A percentile compares a stretch with the other conserved stretches of the same genome.
Conservation (phyloP, 1,140 invertebrate species). For the Cepaea nemoralis region DNA sequence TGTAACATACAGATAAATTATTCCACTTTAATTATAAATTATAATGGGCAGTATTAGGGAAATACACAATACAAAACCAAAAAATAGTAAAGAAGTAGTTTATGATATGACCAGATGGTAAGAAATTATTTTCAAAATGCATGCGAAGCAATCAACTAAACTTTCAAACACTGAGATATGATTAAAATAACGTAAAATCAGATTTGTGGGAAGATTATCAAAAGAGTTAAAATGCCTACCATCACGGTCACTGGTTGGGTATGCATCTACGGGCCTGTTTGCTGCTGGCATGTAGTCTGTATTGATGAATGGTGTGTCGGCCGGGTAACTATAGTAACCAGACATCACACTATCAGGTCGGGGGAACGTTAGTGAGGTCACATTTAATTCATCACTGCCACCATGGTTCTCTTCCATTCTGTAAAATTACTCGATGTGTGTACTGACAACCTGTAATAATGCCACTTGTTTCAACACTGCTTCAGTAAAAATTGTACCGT, state of each 20-base stretch:
- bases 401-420: not conserved
- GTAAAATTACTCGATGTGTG: not conserved
- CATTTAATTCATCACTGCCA: not conserved
- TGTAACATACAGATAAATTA: too few relatives aligned
- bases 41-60: too few relatives aligned
- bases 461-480: not conserved
- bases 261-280: conserved; percentile 52
- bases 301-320: conserved; percentile 63
- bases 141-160: too few relatives aligned
- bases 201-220: too few relatives aligned
- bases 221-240: too few relatives aligned
- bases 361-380: not conserved
- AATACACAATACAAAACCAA: too few relatives aligned
- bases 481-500: not conserved
- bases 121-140: too few relatives aligned
- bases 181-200: too few relatives aligned
- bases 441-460: not conserved
- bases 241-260: conserved; percentile 46
- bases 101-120: too few relatives aligned
- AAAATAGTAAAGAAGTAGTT: too few relatives aligned
- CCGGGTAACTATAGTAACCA: conserved; percentile 56
- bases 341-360: conserved; percentile 19
- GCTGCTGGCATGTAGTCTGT: conserved; percentile 51
- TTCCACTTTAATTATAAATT: too few relatives aligned
- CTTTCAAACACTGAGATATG: too few relatives aligned